phyloP scores from a whole-genome alignment of 2,888 invertebrate genomes.

The Tipula vernalis region DNA sequence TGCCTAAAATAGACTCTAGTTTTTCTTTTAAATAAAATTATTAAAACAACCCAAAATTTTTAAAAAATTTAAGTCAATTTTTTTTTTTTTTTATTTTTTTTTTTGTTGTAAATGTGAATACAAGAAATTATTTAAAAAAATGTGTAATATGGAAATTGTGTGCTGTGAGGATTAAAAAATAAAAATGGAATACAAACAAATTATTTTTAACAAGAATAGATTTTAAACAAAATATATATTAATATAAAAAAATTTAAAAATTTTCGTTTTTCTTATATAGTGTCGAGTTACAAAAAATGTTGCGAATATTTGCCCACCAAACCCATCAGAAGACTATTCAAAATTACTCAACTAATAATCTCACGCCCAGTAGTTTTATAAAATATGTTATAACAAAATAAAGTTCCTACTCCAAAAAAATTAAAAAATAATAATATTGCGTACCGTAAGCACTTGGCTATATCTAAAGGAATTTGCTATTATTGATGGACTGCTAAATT shows the following conservation, averaged over 20 bases:
- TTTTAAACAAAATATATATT: neutral
- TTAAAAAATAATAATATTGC: neutral
- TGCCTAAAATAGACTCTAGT: neutral
- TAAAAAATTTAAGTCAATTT: neutral
- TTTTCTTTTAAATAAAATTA: neutral
- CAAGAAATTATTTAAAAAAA: neutral
- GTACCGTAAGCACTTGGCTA: neutral
- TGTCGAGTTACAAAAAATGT: neutral
- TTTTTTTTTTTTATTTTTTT: neutral
- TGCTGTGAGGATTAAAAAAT: neutral
- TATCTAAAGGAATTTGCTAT: neutral
- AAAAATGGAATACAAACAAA: neutral
- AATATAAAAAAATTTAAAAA: neutral
- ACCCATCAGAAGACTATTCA: neutral
- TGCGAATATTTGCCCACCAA: neutral
- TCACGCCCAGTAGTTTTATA: neutral
- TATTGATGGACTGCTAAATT: neutral
- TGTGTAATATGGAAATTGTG: neutral
- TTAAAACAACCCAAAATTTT: neutral
- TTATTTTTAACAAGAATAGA: neutral
- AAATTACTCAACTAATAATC: neutral
- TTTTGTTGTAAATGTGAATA: neutral
- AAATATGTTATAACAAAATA: neutral
- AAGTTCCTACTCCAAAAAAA: neutral
- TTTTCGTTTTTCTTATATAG: neutral